phyloP scores from a whole-genome alignment of 2,797 vertebrate genomes.

The Rhadinocentrus ornatus region DNA sequence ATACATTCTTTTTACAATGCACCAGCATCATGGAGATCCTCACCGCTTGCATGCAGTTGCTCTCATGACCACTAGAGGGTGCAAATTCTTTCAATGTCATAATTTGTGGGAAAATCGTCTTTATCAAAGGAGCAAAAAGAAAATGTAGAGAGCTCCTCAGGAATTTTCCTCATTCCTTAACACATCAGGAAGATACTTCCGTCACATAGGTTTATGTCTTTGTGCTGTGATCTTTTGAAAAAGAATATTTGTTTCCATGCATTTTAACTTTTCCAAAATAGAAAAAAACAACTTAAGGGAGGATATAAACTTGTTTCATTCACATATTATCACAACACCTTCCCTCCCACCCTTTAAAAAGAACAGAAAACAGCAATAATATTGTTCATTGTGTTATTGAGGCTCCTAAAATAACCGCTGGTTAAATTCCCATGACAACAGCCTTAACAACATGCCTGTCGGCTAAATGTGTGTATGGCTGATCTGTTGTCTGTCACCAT shows the following conservation, averaged over 20 bases:
- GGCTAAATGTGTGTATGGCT: not conserved
- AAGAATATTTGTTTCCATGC: not conserved
- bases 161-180: too few relatives aligned
- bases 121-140: too few relatives aligned
- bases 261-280: not conserved
- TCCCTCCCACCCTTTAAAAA: not conserved
- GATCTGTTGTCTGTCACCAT: conserved; percentile 4
- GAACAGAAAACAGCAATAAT: not conserved
- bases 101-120: too few relatives aligned
- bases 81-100: too few relatives aligned
- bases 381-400: not conserved
- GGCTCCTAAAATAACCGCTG: not conserved
- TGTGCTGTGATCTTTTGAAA: too few relatives aligned
- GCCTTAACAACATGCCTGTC: not conserved
- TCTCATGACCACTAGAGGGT: too few relatives aligned
- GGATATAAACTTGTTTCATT: not conserved
- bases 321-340: not conserved
- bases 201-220: too few relatives aligned
- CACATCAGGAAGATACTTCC: too few relatives aligned
- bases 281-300: not conserved
- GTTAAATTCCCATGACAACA: not conserved
- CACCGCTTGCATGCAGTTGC: not conserved
- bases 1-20: too few relatives aligned
- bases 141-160: too few relatives aligned
- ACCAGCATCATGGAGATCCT: too few relatives aligned